These are phyloP conservation scores for Tenualosa ilisha DNA, from an alignment of 2,797 vertebrate species.

Conservation along the genomic window DNA sequence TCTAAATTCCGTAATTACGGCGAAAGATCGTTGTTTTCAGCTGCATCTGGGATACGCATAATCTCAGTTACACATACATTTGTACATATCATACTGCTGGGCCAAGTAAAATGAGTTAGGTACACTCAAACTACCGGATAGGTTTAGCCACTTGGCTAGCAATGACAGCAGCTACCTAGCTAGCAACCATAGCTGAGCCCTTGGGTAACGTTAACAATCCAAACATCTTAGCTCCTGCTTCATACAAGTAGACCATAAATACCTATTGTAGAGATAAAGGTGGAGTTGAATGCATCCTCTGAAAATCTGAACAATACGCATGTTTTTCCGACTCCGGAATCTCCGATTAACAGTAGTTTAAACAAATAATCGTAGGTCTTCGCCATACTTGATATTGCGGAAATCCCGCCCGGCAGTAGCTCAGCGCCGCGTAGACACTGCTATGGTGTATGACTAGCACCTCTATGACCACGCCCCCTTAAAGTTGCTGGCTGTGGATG, in stretches of 20 bases:
- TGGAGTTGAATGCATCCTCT: slow-evolving; percentile 96
- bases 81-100: not conserved
- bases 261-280: slow-evolving; percentile 98
- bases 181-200: not conserved
- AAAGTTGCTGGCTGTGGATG: not conserved
- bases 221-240: not conserved
- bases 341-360: slow-evolving; percentile 95
- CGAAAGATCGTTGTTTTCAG: not conserved
- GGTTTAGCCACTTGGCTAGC: slow-evolving; percentile 10
- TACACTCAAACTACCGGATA: not conserved
- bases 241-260: slow-evolving; percentile 21
- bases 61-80: not conserved
- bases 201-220: slow-evolving; percentile 8
- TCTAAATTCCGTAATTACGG: not conserved
- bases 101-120: not conserved
- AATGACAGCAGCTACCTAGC: not conserved
- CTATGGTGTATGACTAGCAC: not conserved
- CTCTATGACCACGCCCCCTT: not conserved
- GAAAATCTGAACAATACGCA: slow-evolving; percentile 96
- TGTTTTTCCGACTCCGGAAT: slow-evolving; percentile 95
- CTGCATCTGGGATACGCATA: not conserved
- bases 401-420: slow-evolving; percentile 78
- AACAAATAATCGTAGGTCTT: slow-evolving; percentile 99
- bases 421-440: slow-evolving; percentile 43
- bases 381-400: slow-evolving; percentile 89